Evolutionary conservation across 2,888 invertebrate genomes (phyloP).

Genomic region (Agonopterix subpropinquella): DNA sequence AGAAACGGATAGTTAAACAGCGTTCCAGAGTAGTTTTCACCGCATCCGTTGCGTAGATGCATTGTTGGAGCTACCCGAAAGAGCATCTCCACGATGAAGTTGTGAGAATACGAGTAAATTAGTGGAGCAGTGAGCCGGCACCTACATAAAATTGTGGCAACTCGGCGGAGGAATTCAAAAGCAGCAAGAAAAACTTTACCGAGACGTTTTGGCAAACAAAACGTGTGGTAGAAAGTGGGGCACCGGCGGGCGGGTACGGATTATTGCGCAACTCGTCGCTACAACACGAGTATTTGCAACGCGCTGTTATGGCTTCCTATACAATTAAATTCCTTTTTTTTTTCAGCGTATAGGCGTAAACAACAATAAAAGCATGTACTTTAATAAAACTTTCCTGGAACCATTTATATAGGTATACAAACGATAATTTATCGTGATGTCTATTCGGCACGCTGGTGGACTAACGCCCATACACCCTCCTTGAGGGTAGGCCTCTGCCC

Average conservation of each 20-base stretch:
- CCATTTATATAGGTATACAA: too few relatives aligned
- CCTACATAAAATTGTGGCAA: slow-evolving; percentile 18
- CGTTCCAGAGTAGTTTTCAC: neutral
- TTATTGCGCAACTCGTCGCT: too few relatives aligned
- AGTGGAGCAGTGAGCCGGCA: slow-evolving; percentile 16
- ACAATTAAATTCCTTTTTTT: neutral
- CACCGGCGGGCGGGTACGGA: too few relatives aligned
- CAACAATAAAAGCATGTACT: too few relatives aligned
- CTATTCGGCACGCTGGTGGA: too few relatives aligned
- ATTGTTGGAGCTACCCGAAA: slow-evolving; percentile 1
- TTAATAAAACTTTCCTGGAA: too few relatives aligned
- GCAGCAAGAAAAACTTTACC: slow-evolving; percentile 25
- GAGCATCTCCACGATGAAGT: slow-evolving; percentile 13
- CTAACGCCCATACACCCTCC: too few relatives aligned
- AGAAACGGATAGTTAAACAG: neutral
- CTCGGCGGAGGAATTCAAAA: slow-evolving; percentile 19
- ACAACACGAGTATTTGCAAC: too few relatives aligned
- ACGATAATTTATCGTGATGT: too few relatives aligned
- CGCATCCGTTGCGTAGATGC: neutral
- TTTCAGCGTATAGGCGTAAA: too few relatives aligned
- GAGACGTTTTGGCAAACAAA: slow-evolving; percentile 35
- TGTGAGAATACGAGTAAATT: slow-evolving; percentile 15
- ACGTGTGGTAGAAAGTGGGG: slow-evolving; percentile 22
- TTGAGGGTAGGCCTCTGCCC: too few relatives aligned
- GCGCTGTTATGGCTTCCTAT: too few relatives aligned